These are phyloP conservation scores for Salvelinus alpinus DNA, from an alignment of 2,113 vertebrate genomes.

Conservation along the genomic window DNA sequence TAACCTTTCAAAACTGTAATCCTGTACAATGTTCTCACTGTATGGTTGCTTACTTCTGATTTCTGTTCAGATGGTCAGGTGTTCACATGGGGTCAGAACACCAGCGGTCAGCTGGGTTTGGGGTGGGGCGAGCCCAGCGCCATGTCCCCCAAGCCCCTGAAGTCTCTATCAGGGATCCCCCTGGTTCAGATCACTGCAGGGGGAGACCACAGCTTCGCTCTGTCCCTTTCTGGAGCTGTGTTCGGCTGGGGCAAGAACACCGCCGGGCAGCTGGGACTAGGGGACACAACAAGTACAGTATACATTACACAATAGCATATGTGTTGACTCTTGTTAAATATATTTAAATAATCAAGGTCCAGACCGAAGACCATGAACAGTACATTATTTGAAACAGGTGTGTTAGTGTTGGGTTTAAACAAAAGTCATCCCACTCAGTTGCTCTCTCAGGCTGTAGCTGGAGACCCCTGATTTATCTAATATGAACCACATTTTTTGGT, in stretches of 20 bases:
- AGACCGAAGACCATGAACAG: too few relatives aligned
- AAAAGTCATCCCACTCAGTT: too few relatives aligned
- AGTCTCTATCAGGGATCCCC: constrained; percentile 70
- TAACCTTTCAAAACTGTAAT: neutral
- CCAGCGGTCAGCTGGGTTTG: constrained; percentile 76
- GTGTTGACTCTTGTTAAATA: too few relatives aligned
- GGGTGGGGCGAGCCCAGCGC: neutral
- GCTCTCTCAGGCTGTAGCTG: too few relatives aligned
- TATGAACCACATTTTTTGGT: too few relatives aligned
- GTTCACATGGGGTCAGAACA: constrained; percentile 78
- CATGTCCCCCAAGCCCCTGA: constrained; percentile 53
- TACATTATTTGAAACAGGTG: too few relatives aligned
- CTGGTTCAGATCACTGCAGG: constrained; percentile 79
- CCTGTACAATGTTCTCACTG: too few relatives aligned
- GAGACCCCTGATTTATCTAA: too few relatives aligned
- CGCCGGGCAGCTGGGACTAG: constrained; percentile 80
- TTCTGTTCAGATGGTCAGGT: constrained; percentile 52
- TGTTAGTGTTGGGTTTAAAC: too few relatives aligned
- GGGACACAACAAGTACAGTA: constrained; percentile 56
- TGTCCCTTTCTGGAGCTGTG: constrained; percentile 78
- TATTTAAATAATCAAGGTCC: too few relatives aligned
- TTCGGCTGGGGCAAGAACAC: constrained; percentile 82
- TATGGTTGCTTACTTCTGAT: neutral
- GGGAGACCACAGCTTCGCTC: constrained; percentile 72
- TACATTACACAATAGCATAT: neutral